Base-by-base conservation (phyloP, 2,113 vertebrate species). In the Hippocampus guttulatus region DNA sequence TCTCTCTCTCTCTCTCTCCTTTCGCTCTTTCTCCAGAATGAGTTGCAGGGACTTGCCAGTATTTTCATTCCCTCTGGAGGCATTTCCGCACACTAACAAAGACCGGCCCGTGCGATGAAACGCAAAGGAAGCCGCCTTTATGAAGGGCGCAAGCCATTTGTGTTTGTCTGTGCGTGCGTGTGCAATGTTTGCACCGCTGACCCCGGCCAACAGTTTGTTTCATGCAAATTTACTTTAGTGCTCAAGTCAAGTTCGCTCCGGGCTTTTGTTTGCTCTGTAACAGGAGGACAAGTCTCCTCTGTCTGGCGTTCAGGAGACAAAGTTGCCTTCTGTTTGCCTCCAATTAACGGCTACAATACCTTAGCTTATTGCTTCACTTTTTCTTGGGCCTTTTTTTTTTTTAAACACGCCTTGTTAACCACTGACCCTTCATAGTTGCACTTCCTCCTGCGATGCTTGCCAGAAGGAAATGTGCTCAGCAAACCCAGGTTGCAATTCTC, bases 71-170 rank as follows among this genome's bases (percentile, higher is more conserved):
- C 87, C 87, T 91, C 90, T 88, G 76, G 83, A 92, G 92, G 92
- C 91, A 92, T 93, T 93, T 93, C 92, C 92, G 90, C 86, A 83
- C 84, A 78, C 86, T 88, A 91, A 93, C 91, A 92, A 93, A 92
- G 90, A 85, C 80, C 72, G 78, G 84, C 81, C 77, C 78, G 86
- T 83, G 80, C 84, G 88, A 89, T 92, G 87, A 92, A 92, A 92
- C 79, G 23, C 66, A 86, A 87, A 91, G 91, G 90, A 92, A 92
- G 88, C 88, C 75, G 88, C 88, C 88, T 91, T 92, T 90, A 85
- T 88, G 84, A 83, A 79, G 77, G 65, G 81, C 83, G 84, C 67
- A 85, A 83, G 79, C 71, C 58, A 20, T 65, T 65, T 65, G 45
- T 64, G 81, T 81, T 85, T 15, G 41, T 65, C 6, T 58, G 15